These are phyloP conservation scores for Apoderus coryli DNA, from an alignment of 2,888 invertebrate species.

Conservation along the genomic window DNA sequence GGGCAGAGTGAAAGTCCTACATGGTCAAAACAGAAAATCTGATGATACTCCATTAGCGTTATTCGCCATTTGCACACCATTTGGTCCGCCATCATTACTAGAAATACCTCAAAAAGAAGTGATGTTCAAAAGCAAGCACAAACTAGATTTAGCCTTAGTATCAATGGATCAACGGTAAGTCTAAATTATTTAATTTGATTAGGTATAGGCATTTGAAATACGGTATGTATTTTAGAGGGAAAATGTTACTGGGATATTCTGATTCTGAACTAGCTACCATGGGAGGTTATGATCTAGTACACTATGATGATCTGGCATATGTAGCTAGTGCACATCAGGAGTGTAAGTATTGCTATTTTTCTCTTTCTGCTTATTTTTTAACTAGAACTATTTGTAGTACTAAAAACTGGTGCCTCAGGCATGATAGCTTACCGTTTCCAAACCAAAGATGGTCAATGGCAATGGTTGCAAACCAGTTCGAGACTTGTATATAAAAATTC, in stretches of 20 bases:
- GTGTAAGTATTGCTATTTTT: conserved; percentile 50
- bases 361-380: conserved; percentile 5
- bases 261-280: conserved; percentile 81
- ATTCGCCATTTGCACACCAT: conserved; percentile 97
- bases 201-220: too few relatives aligned
- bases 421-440: conserved; percentile 98
- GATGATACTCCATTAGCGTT: conserved; percentile 89
- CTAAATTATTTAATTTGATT: too few relatives aligned
- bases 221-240: conserved; percentile 56
- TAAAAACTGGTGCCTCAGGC: conserved; percentile 97
- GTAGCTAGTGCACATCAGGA: conserved; percentile 99
- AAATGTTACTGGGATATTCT: conserved; percentile 86
- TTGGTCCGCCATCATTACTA: conserved; percentile 91
- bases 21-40: conserved; percentile 90
- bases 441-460: conserved; percentile 87
- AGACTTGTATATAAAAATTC: conserved; percentile 98
- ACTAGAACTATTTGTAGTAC: conserved; percentile 46
- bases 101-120: conserved; percentile 98
- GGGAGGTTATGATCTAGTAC: conserved; percentile 96
- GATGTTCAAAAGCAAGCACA: conserved; percentile 99
- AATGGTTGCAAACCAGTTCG: conserved; percentile 96
- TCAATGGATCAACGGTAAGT: conserved; percentile 92
- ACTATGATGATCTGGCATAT: conserved; percentile 94
- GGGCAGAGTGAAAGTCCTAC: conserved; percentile 88
- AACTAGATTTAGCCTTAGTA: conserved; percentile 87